A percentile compares a stretch with the other conserved stretches of the same genome.
These are phyloP conservation scores for Lophius americanus DNA, from an alignment of 2,797 vertebrate species.

Conservation along the genomic window DNA sequence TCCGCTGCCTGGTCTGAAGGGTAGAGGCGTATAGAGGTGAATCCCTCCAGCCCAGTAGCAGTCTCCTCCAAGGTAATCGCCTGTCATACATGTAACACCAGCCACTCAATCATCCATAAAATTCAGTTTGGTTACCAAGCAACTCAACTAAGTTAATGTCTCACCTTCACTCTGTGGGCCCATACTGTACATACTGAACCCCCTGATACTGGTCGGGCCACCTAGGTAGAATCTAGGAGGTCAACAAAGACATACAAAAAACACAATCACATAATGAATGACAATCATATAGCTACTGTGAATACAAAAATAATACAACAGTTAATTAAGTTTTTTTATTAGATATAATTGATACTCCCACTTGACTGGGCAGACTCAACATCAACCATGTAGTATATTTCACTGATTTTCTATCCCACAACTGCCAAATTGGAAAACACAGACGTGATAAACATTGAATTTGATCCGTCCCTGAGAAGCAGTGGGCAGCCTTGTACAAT, in stretches of 20 bases:
- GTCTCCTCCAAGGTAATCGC: constrained; percentile 96
- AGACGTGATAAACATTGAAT: background rate
- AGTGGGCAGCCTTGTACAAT: too few species aligned
- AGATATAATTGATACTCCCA: too few species aligned
- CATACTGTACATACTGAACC: constrained; percentile 99
- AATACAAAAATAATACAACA: background rate
- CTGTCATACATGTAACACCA: constrained; percentile 75
- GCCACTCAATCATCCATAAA: constrained; percentile 31
- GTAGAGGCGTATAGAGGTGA: constrained; percentile 94
- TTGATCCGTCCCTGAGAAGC: too few species aligned
- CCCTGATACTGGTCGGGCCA: constrained; percentile 95
- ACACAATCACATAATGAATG: background rate
- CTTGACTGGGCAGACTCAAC: too few species aligned
- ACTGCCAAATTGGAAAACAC: background rate
- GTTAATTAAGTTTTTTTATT: too few species aligned
- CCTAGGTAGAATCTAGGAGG: constrained; percentile 92
- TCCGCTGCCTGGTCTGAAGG: constrained; percentile 92
- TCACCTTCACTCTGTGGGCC: constrained; percentile 97
- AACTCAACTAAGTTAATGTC: constrained; percentile 20
- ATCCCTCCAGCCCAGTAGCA: constrained; percentile 95
- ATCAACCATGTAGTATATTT: too few species aligned
- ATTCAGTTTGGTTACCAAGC: background rate
- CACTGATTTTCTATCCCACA: background rate
- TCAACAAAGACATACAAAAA: constrained; percentile 23
- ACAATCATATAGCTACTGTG: background rate